Base-by-base conservation (phyloP, 2,113 vertebrate species). In the Ciconia boyciana region DNA sequence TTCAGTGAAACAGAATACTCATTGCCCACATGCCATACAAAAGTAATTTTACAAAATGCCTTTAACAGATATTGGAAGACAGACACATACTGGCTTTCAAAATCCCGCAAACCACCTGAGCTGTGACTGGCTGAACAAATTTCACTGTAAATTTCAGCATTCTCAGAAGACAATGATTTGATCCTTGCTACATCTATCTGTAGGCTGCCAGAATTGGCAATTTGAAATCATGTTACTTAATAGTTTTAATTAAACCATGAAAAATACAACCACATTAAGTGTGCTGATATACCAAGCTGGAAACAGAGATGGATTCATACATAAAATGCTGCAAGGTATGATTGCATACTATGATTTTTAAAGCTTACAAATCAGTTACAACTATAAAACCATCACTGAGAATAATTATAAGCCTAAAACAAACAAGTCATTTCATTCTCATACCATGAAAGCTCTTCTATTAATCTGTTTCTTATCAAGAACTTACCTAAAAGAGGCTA, bases 201-300 rank as follows among this genome's bases (percentile, higher is more conserved):
- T 62, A 64, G 36, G 46, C 72, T 81, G 71, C 31, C 68, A 70
- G 46, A 82, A 93, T 1, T 6, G 49, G 91, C 84, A 26, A 76
- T 57, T 25, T 60, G 72, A 84, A 87, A 84, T 52, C 1, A 15
- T 11, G n/a, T 48, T 85, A 87, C 95, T 96, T 89, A 87, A 87
- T 84, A 94, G 64, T 82, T 93, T 96, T 92, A 93, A 94, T 96
- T 95, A 93, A 79, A 44, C 39, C 74, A 22, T 25, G 52, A 80
- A 83, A 96, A 94, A 89, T 58, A 64, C 31, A n/a, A 55, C 9
- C 51, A 43, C 4, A 24, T 71, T 82, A 82, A 84, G n/a, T 14
- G 26, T 32, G 61, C 51, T 88, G 57, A 61, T 87, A 48, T 5
- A 49, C 36, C 4, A 17, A 44, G 34, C 18, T 6, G 13, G 34